Base-by-base conservation (phyloP, 2,888 invertebrate species). In the Drosophila subquinaria region DNA sequence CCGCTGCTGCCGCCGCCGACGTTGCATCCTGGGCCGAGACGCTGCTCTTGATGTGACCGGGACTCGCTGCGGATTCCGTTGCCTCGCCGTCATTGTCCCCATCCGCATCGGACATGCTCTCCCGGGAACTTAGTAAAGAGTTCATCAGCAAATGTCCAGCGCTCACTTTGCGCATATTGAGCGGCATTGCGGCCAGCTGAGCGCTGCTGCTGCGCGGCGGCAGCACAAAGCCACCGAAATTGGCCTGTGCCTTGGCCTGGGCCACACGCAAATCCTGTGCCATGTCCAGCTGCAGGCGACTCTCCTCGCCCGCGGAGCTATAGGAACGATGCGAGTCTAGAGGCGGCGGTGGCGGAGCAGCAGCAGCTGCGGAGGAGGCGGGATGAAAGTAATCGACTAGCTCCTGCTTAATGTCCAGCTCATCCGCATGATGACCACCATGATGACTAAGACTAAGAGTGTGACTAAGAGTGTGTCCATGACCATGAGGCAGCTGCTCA, bases 241-340 rank as follows among this genome's bases (percentile, higher is more conserved):
- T 89, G 40, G 90, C 89, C 33, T 82, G 76, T 0, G 82, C 88
- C 43, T 90, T 90, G 35, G 91, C 91, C 38, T 91, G 91, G 53
- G 90, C 91, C 0, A 92, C 89, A 6, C 92, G 88, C 66, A 92
- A 71, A 57, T 92, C 92, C 81, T 92, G 92, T 20, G 92, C 92
- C 81, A 90, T 92, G 52, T 92, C 92, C 69, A 90, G 70, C 33
- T 81, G 89, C 40, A 82, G 65, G 48, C 92, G 89, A 40, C 90
- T 90, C 52, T 92, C 92, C 51, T 92, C 83, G 15, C 82, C 92
- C 20, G 89, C 88, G 15, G 92, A 91, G 51, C 91, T 91, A 61
- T 90, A 92, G 73, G 92, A 92, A 73, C 92, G 92, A 82, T 91
- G 90, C 35, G 92, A 91, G 48, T 90, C 92, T 4, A 91, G 89